Evolutionary conservation across 2,888 invertebrate genomes (phyloP).

Genomic region (Scotopteryx bipunctaria): DNA sequence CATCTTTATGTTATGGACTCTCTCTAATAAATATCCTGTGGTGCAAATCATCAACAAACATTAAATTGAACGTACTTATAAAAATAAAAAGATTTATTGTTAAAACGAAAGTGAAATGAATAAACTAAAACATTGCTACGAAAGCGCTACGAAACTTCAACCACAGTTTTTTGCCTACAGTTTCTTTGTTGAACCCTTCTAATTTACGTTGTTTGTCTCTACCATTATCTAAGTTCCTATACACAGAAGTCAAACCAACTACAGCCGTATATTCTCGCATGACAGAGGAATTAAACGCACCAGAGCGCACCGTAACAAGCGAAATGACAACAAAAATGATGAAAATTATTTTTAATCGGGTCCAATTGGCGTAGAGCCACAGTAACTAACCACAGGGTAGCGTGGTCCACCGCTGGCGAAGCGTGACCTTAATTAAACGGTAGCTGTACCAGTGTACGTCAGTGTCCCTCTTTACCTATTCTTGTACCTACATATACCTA

Average conservation of each 20-base stretch:
- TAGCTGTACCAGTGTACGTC: slow-evolving; percentile 45
- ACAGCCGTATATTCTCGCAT: slow-evolving; percentile 37
- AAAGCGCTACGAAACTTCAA: slow-evolving; percentile 5
- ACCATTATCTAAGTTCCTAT: not conserved
- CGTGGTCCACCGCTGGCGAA: slow-evolving; percentile 59
- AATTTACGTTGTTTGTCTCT: not conserved
- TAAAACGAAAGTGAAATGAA: no score
- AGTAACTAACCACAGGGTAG: slow-evolving; percentile 56
- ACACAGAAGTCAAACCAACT: slow-evolving; percentile 5
- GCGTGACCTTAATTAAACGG: slow-evolving; percentile 78
- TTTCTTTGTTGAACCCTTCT: not conserved
- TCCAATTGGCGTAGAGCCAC: slow-evolving; percentile 69
- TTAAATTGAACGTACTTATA: no score
- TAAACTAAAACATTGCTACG: not conserved
- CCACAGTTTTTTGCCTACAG: not conserved
- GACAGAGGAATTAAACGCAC: slow-evolving; percentile 72
- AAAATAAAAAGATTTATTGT: no score
- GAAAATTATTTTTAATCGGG: slow-evolving; percentile 82
- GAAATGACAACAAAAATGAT: slow-evolving; percentile 81
- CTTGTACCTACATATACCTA: slow-evolving; percentile 5
- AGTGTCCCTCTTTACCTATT: slow-evolving; percentile 34
- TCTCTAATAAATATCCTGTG: no score
- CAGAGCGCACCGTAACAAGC: slow-evolving; percentile 64
- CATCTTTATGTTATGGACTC: no score
- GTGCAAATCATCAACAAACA: no score